Evolutionary conservation across 2,888 invertebrate species (phyloP), one percentile per base, ranked within the genome.

Genomic region (Eupithecia vulgata): DNA sequence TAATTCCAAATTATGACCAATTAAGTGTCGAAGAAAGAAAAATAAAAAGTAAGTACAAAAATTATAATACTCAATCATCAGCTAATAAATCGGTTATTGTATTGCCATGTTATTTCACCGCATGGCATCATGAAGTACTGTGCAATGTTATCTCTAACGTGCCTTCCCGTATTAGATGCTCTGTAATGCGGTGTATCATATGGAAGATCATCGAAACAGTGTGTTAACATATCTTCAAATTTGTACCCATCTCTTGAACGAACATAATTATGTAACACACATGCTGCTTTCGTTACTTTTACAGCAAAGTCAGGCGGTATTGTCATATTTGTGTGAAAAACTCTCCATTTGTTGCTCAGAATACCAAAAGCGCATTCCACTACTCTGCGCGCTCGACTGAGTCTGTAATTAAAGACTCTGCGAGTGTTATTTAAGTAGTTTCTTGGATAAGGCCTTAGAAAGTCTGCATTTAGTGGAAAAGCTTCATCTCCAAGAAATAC

Each of bases 321-420:
- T 61, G 65, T 65, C 68, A 65, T 48, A 48, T 71, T 71, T 30
- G 40, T 52, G 68, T 48, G 45, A 45, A 45, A 45, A 45, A 45
- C 45, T 45, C 45, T 45, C 45, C 45, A 45, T 45, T 45, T 64
- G 75, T 45, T 45, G 45, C 45, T 61, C 48, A 76, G 70, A 42
- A 76, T 76, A 52, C 72, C 72, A 61, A 74, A 76, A 42, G 73
- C 71, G 70, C 70, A 52, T 68, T 74, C 76, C 59, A 74, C 76
- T 52, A 74, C 68, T 72, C 74, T 71, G 71, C 76, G 61, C 65
- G 76, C 76, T 71, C 73, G 68, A 59, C 73, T 73, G 59, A 68
- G 69, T 57, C 73, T 73, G 69, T 76, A 76, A 61, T 76, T 76
- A 72, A 73, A 76, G 45, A 45, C 34, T 48, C 52, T 67, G 45